Percentiles rank a stretch among this genome's conserved stretches.
phyloP scores from a whole-genome alignment of 1,140 invertebrate genomes.

The Drosophila baimaii region DNA sequence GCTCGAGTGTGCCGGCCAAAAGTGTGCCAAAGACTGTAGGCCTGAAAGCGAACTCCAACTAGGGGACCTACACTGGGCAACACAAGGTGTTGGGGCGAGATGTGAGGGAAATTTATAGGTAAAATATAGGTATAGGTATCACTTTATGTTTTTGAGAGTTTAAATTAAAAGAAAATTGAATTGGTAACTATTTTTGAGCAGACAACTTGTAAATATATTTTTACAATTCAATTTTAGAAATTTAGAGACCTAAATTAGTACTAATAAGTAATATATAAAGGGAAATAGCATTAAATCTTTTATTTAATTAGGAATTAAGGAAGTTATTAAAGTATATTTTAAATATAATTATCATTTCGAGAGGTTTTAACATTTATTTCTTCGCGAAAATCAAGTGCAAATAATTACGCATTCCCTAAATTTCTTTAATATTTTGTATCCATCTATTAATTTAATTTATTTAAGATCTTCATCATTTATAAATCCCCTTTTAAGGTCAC shows the following conservation, averaged over 20 bases:
- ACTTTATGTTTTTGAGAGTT: too few species aligned
- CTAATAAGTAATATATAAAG: too few species aligned
- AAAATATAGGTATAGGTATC: too few species aligned
- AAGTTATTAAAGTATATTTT: neutral
- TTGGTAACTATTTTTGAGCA: too few species aligned
- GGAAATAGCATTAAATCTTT: neutral
- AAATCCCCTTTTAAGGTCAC: neutral
- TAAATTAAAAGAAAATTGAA: too few species aligned
- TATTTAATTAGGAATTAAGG: neutral
- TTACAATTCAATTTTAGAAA: neutral
- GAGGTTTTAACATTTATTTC: neutral
- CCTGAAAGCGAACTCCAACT: conserved; percentile 55
- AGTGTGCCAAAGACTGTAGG: conserved; percentile 76
- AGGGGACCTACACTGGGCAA: conserved; percentile 26
- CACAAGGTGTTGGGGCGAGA: neutral
- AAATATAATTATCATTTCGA: neutral
- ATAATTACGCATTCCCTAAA: neutral
- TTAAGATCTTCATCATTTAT: too few species aligned
- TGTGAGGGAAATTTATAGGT: neutral
- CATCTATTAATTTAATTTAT: too few species aligned
- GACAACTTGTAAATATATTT: too few species aligned
- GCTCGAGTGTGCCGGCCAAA: conserved; percentile 64
- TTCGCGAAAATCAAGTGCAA: neutral
- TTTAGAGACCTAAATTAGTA: neutral
- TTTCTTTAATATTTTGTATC: too few species aligned